These are phyloP conservation scores for Xylocopa sonorina DNA, from an alignment of 1,140 invertebrate species.

Conservation along the genomic window DNA sequence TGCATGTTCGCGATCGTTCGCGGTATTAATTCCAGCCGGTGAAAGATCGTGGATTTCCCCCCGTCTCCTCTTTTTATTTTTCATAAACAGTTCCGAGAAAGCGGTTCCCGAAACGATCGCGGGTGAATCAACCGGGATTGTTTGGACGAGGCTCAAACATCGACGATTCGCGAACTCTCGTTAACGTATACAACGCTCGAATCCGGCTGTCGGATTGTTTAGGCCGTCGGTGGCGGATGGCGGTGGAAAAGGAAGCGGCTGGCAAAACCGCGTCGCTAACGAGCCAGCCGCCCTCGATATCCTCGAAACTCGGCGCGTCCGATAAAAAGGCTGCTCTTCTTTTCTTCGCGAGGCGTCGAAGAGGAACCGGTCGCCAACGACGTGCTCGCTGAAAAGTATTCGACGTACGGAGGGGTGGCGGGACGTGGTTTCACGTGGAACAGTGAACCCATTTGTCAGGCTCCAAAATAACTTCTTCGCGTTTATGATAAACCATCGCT, in stretches of 20 bases:
- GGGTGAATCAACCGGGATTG: constrained; percentile 43
- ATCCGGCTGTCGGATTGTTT: constrained; percentile 55
- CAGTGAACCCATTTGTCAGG: constrained; percentile 51
- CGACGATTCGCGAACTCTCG: constrained; percentile 51
- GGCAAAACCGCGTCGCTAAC: constrained; percentile 43
- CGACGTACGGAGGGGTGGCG: too few species aligned
- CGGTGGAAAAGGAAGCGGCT: constrained; percentile 20
- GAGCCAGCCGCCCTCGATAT: constrained; percentile 35
- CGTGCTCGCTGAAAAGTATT: constrained; percentile 42
- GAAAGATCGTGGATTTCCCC: too few species aligned
- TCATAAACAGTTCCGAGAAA: constrained; percentile 37
- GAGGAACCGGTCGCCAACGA: neutral
- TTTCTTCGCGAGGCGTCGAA: constrained; percentile 28
- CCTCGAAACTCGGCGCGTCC: constrained; percentile 25
- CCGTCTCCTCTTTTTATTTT: too few species aligned
- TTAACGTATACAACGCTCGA: constrained; percentile 55
- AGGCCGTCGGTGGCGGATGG: constrained; percentile 29
- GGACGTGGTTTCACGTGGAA: too few species aligned
- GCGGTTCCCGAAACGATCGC: constrained; percentile 35
- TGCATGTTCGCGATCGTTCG: too few species aligned
- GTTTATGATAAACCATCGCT: constrained; percentile 53
- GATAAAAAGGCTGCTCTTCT: constrained; percentile 41
- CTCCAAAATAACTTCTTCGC: constrained; percentile 57
- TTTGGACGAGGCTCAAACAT: constrained; percentile 36
- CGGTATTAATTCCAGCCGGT: too few species aligned